A percentile compares a stretch with the other conserved stretches of the same genome.
phyloP scores from a whole-genome alignment of 2,888 invertebrate genomes.

The Siphonodentalium dalli region DNA sequence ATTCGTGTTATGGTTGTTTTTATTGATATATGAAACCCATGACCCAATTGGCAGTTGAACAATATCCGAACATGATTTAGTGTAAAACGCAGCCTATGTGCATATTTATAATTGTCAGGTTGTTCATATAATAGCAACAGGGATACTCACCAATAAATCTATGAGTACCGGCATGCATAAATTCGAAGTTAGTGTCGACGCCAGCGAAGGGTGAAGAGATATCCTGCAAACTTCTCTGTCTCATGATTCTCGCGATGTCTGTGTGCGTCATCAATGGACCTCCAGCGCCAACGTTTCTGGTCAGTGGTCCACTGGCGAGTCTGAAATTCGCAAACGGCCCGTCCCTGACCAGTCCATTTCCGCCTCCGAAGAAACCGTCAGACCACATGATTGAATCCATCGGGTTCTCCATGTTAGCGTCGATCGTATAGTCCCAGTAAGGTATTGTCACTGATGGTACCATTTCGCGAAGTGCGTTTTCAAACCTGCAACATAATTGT shows the following conservation, averaged over 20 bases:
- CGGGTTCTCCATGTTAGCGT: constrained; percentile 31
- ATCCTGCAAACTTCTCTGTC: constrained; percentile 28
- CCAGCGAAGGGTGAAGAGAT: constrained; percentile 34
- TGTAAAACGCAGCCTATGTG: too few species aligned
- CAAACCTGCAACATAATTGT: constrained; percentile 29
- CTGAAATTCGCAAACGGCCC: constrained; percentile 40
- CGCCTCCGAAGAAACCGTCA: constrained; percentile 35
- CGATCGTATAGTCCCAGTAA: constrained; percentile 43
- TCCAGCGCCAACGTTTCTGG: constrained; percentile 35
- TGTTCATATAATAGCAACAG: not conserved
- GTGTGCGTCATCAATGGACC: constrained; percentile 38
- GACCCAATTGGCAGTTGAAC: too few species aligned
- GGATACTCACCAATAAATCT: constrained; percentile 30
- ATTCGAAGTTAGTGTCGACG: constrained; percentile 34
- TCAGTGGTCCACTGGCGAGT: constrained; percentile 36
- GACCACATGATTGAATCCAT: constrained; percentile 35
- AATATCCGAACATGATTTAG: too few species aligned
- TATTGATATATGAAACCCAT: too few species aligned
- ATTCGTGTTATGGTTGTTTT: too few species aligned
- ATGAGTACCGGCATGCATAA: constrained; percentile 38
- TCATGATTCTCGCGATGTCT: constrained; percentile 31
- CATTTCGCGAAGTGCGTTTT: constrained; percentile 40
- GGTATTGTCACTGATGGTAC: constrained; percentile 36
- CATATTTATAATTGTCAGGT: not conserved
- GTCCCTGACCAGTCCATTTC: constrained; percentile 33